Percentiles rank a stretch among this genome's conserved stretches.
phyloP scores from a whole-genome alignment of 2,113 vertebrate species.

The Poecilia latipinna region DNA sequence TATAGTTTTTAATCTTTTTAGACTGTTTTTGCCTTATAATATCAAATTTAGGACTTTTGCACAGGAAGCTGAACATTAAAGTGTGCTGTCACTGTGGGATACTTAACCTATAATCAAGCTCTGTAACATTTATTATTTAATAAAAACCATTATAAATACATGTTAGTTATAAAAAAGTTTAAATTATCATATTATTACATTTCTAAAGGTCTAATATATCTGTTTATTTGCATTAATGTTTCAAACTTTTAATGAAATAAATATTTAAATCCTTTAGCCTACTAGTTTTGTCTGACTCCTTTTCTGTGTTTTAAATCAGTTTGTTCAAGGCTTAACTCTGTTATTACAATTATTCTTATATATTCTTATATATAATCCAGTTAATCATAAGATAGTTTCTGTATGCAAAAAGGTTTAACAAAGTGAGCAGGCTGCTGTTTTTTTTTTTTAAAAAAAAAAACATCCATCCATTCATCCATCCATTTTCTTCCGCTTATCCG shows the following conservation, averaged over 20 bases:
- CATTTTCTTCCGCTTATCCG: no score
- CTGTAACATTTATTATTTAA: slow-evolving; percentile 24
- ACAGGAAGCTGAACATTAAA: slow-evolving; percentile 57
- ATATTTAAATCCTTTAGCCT: slow-evolving; percentile 43
- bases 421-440: no score
- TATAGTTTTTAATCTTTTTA: slow-evolving; percentile 81
- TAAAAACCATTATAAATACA: slow-evolving; percentile 36
- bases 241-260: slow-evolving; percentile 58
- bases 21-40: slow-evolving; percentile 68
- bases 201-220: slow-evolving; percentile 67
- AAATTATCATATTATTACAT: slow-evolving; percentile 41
- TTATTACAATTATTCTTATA: no score
- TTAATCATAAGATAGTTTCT: neutral
- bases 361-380: no score
- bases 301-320: slow-evolving; percentile 23
- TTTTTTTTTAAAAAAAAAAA: neutral
- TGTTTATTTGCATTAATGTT: slow-evolving; percentile 73
- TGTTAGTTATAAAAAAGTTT: slow-evolving; percentile 48
- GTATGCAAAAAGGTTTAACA: neutral
- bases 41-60: slow-evolving; percentile 67
- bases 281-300: slow-evolving; percentile 30
- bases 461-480: no score
- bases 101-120: slow-evolving; percentile 43
- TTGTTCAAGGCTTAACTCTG: neutral
- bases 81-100: slow-evolving; percentile 42